Conservation (phyloP, 2,113 vertebrate species). For the Jaculus jaculus region DNA sequence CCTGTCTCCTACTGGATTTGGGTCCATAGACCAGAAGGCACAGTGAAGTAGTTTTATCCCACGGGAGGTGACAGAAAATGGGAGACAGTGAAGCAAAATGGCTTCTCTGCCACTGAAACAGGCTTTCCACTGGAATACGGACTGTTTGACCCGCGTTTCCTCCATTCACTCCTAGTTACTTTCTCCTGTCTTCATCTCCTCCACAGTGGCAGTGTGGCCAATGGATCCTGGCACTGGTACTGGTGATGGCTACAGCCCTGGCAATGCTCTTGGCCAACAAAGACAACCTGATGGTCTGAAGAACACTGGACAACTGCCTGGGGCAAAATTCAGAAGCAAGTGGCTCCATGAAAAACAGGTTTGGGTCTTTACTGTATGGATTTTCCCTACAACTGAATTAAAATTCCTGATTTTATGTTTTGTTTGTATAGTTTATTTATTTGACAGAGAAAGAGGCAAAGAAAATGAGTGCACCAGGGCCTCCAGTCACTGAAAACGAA, state of each 20-base stretch:
- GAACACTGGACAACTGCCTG: background rate
- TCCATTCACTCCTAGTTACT: background rate
- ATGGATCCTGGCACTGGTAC: slow-evolving; percentile 81
- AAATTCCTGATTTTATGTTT: background rate
- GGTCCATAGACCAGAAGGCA: background rate
- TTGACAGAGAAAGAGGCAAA: too few species aligned
- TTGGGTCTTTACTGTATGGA: background rate
- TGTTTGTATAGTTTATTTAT: too few species aligned
- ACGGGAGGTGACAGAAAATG: background rate
- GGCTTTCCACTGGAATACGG: background rate
- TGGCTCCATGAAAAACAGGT: background rate
- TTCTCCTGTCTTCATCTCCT: slow-evolving; percentile 53
- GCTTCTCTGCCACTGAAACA: background rate
- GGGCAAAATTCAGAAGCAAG: slow-evolving; percentile 1
- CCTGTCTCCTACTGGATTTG: background rate
- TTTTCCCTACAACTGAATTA: background rate
- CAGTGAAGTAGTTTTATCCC: background rate
- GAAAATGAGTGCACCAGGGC: too few species aligned
- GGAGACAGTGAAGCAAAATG: background rate
- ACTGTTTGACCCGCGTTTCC: background rate
- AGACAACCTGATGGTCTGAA: slow-evolving; percentile 65
- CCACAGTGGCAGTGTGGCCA: slow-evolving; percentile 73
- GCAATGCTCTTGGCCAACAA: slow-evolving; percentile 78
- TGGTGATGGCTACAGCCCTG: slow-evolving; percentile 70
- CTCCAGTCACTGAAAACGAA: too few species aligned